These are phyloP conservation scores for Aix galericulata DNA, from an alignment of 2,113 vertebrate genomes.

Conservation along the genomic window DNA sequence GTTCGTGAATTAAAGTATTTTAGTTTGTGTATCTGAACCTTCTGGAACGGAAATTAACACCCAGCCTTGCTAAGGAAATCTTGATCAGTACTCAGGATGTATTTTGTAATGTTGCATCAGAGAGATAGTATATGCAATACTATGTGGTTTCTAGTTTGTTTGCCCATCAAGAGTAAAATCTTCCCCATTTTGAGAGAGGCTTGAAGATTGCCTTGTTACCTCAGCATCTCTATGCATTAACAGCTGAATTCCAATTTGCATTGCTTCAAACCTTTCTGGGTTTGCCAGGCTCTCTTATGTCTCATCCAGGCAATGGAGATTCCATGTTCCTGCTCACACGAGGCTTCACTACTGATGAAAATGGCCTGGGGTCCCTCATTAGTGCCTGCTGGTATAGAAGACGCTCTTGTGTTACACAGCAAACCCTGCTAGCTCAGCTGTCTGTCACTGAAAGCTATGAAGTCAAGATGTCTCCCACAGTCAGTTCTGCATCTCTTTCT, in stretches of 20 bases:
- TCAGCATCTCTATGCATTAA: background rate
- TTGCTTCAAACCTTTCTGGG: background rate
- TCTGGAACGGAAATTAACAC: background rate
- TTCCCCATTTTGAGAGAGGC: conserved; percentile 3
- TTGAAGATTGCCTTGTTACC: background rate
- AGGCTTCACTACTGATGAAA: background rate
- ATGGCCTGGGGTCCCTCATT: background rate
- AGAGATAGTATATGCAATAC: conserved; percentile 7
- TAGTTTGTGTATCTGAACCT: background rate
- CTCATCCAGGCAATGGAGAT: background rate
- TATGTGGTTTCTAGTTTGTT: conserved; percentile 44
- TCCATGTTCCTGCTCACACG: background rate
- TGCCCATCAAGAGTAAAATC: background rate
- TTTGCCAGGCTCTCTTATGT: background rate
- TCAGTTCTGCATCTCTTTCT: background rate
- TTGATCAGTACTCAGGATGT: conserved; percentile 30
- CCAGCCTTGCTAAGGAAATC: background rate
- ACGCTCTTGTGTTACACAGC: background rate
- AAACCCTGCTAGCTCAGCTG: background rate
- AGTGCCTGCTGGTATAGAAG: background rate
- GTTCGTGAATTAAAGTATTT: background rate
- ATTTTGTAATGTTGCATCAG: conserved; percentile 51
- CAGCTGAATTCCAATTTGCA: background rate
- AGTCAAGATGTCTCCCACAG: background rate
- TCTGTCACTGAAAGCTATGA: background rate